Conservation (phyloP, 1,140 invertebrate species). For the Halictus rubicundus region DNA sequence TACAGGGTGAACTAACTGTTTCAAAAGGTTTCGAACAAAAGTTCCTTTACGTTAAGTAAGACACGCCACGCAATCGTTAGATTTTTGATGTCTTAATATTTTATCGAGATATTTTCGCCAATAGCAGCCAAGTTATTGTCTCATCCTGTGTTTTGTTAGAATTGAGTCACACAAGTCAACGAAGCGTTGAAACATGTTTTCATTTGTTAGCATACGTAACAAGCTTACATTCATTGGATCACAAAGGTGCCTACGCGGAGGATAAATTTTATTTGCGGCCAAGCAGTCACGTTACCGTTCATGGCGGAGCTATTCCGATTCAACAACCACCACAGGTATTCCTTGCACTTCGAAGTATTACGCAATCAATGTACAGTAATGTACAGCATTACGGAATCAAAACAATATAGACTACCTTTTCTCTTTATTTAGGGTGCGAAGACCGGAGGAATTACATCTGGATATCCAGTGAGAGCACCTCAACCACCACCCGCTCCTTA, state of each 20-base stretch:
- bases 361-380: too few species aligned
- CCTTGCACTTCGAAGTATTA: slow-evolving; percentile 12
- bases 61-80: too few species aligned
- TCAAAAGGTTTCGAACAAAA: too few species aligned
- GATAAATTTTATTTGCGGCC: slow-evolving; percentile 79
- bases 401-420: background rate
- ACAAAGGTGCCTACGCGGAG: slow-evolving; percentile 73
- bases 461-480: slow-evolving; percentile 74
- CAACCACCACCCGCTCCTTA: slow-evolving; percentile 72
- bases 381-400: slow-evolving; percentile 20
- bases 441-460: background rate
- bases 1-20: too few species aligned
- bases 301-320: slow-evolving; percentile 80
- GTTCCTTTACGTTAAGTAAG: too few species aligned
- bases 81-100: too few species aligned
- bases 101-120: too few species aligned
- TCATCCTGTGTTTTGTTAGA: background rate
- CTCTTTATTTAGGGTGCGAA: slow-evolving; percentile 16
- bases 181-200: slow-evolving; percentile 3
- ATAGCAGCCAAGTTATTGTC: too few species aligned
- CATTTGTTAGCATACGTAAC: slow-evolving; percentile 70
- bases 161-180: slow-evolving; percentile 10
- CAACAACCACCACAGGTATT: slow-evolving; percentile 80
- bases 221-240: slow-evolving; percentile 73
- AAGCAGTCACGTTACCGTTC: slow-evolving; percentile 79